phyloP scores from a whole-genome alignment of 2,797 vertebrate species.

The Muraenolepis orangiensis region DNA sequence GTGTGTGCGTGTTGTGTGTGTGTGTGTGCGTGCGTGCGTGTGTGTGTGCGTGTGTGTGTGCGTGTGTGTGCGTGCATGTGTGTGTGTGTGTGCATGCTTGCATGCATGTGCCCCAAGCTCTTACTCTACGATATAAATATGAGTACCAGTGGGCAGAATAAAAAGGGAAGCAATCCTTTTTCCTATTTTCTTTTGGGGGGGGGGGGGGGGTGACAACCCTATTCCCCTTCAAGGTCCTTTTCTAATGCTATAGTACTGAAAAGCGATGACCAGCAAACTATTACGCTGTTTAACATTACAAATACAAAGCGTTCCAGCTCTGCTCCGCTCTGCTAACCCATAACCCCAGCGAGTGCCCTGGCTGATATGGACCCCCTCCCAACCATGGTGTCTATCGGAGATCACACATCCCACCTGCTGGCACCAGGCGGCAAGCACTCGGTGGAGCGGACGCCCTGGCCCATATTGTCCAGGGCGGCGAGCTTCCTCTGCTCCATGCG shows the following conservation, averaged over 20 bases:
- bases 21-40: neutral
- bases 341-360: neutral
- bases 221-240: neutral
- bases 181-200: too few relatives aligned
- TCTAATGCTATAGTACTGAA: neutral
- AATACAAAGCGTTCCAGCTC: neutral
- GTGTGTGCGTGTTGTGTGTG: neutral
- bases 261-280: neutral
- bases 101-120: too few relatives aligned
- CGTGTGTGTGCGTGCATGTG: too few relatives aligned
- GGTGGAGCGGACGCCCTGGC: neutral
- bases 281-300: neutral
- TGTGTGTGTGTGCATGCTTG: too few relatives aligned
- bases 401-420: too few relatives aligned
- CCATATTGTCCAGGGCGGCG: neutral
- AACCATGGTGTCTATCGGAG: too few relatives aligned
- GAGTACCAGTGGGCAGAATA: neutral
- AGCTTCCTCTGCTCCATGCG: neutral
- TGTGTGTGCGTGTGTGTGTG: too few relatives aligned
- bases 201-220: too few relatives aligned
- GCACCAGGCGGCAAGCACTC: neutral
- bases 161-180: neutral
- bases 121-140: neutral
- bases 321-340: too few relatives aligned
- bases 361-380: neutral